Base-by-base conservation (phyloP, 2,113 vertebrate species). In the Hippocampus barbouri region DNA sequence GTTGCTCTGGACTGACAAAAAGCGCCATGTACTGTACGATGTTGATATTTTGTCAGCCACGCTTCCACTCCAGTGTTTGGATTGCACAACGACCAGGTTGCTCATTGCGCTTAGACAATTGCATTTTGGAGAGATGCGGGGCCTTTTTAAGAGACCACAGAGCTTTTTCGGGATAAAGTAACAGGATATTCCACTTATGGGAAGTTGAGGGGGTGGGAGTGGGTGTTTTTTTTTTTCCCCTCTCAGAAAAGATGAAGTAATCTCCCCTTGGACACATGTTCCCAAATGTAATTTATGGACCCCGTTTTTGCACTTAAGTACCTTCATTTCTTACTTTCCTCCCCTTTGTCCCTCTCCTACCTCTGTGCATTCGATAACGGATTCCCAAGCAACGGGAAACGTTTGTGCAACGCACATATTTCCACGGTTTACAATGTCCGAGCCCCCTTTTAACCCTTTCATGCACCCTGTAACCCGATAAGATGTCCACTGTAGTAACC, bases 131-230 rank as follows among this genome's bases (percentile, higher is more conserved):
- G 65, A 62, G 23, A 69, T 45, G 75, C 23, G 25, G 77, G 69
- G 61, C 7, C 53, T 83, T 76, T 18, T 11, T 57, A 75, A 79
- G 38, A 8, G 78, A 74, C 73, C 77, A 79, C 65, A 66, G 61
- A 21, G 66, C 9, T 45, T 56, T 66, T 74, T 27, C 73, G 64
- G 25, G 71, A 47, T 62, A 43, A 78, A 61, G 76, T 87, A 83
- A 87, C 68, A 67, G 49, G 57, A 85, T 89, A 73, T 77, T 81
- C 71, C 66, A 65, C 74, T 75, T 15, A 68, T 62, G 68, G 72
- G 77, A 79, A 47, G 71, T 61, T 0, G 5, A 51, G 73, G 61
- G 66, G 61, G 76, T 53, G 62, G 71, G 63, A 62, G 74, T 66
- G 5, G 38, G 70, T 56, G 11, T 70, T 56, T 61, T 47, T 61